phyloP scores from a whole-genome alignment of 2,113 vertebrate genomes.

The Bubalus kerabau region DNA sequence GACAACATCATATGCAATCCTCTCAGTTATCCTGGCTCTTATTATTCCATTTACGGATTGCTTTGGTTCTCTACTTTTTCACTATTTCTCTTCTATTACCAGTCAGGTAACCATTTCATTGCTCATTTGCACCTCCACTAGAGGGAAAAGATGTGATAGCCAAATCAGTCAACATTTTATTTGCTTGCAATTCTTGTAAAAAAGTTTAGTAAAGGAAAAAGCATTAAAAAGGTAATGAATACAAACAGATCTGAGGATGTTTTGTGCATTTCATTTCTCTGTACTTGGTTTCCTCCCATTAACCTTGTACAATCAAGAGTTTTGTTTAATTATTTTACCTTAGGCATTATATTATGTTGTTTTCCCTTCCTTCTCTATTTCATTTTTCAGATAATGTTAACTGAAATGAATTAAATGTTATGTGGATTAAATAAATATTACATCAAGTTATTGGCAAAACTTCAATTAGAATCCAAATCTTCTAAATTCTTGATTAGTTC shows the following conservation, averaged over 20 bases:
- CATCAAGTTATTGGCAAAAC: neutral
- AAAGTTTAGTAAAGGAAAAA: slow-evolving; percentile 5
- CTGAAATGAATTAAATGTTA: neutral
- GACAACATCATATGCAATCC: neutral
- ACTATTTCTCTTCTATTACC: neutral
- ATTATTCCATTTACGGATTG: neutral
- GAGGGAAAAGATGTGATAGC: neutral
- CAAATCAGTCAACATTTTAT: slow-evolving; percentile 31
- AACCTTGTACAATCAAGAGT: neutral
- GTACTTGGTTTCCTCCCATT: neutral
- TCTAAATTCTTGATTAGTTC: neutral
- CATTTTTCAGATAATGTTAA: neutral
- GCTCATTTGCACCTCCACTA: neutral
- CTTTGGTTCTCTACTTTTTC: neutral
- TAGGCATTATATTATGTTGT: neutral
- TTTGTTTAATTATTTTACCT: neutral
- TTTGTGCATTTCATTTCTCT: neutral
- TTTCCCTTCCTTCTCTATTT: neutral
- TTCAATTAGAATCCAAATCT: neutral
- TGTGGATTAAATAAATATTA: neutral
- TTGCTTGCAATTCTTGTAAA: slow-evolving; percentile 32
- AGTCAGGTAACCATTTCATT: neutral
- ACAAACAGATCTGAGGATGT: neutral
- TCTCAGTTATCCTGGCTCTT: neutral
- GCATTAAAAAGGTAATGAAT: neutral